Percentiles rank a stretch among this genome's conserved stretches.
Conservation (phyloP, 2,888 invertebrate species). For the Orchesellides sinensis region DNA sequence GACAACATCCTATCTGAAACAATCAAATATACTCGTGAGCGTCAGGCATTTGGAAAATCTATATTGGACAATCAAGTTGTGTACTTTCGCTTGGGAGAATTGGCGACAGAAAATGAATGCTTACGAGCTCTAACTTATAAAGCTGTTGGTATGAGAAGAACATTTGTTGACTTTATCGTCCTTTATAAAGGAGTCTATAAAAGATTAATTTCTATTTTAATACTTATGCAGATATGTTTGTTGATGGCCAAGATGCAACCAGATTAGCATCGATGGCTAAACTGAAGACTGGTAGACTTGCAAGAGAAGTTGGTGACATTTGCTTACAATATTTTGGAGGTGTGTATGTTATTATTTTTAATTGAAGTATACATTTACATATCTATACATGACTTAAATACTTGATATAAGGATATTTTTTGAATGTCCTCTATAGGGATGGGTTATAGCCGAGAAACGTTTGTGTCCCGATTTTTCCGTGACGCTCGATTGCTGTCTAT, state of each 20-base stretch:
- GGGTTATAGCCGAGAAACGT: constrained; percentile 79
- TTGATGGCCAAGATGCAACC: constrained; percentile 77
- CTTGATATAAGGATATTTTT: background rate
- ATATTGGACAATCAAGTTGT: constrained; percentile 78
- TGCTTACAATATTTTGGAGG: constrained; percentile 81
- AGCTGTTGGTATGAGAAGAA: constrained; percentile 76
- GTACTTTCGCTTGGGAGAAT: constrained; percentile 80
- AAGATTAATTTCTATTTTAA: background rate
- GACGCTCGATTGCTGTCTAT: constrained; percentile 79
- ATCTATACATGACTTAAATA: background rate
- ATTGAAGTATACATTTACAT: background rate
- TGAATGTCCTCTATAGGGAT: constrained; percentile 76
- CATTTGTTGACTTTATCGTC: background rate
- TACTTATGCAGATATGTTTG: constrained; percentile 72
- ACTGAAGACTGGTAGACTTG: constrained; percentile 79
- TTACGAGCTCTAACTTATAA: constrained; percentile 78
- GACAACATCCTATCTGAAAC: constrained; percentile 76
- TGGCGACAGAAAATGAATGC: constrained; percentile 79
- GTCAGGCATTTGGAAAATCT: constrained; percentile 78
- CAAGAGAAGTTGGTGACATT: constrained; percentile 78
- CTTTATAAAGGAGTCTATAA: background rate
- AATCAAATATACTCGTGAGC: constrained; percentile 78
- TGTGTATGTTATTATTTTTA: background rate
- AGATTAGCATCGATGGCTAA: constrained; percentile 80
- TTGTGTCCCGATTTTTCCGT: constrained; percentile 76